These are phyloP conservation scores for Villa cingulata DNA, from an alignment of 2,888 invertebrate species.

Conservation along the genomic window DNA sequence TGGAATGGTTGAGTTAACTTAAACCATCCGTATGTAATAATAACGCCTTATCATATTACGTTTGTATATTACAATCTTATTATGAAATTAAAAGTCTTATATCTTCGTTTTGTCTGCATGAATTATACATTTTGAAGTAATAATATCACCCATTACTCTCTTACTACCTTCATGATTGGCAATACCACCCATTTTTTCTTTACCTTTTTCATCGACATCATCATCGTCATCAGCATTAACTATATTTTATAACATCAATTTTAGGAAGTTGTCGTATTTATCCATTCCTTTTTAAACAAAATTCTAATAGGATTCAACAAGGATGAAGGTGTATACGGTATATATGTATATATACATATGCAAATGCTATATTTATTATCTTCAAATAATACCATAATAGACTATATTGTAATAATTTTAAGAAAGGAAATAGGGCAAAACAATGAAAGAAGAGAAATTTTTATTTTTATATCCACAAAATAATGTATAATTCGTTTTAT, in stretches of 20 bases:
- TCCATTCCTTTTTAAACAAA: not conserved
- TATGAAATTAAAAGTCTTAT: conserved; percentile 16
- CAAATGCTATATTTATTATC: too few species aligned
- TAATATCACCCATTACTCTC: not conserved
- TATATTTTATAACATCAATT: not conserved
- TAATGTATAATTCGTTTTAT: not conserved
- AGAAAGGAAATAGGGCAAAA: too few species aligned
- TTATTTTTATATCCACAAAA: too few species aligned
- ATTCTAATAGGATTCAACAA: not conserved
- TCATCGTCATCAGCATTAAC: too few species aligned
- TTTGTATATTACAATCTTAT: conserved; percentile 15
- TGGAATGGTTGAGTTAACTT: not conserved
- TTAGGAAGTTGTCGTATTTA: not conserved
- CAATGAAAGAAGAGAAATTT: too few species aligned
- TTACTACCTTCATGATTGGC: not conserved
- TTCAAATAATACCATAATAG: too few species aligned
- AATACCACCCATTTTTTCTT: not conserved
- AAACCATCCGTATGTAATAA: conserved; percentile 8
- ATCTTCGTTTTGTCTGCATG: conserved; percentile 14
- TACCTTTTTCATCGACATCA: too few species aligned
- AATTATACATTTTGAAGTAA: conserved; percentile 10
- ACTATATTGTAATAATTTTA: too few species aligned
- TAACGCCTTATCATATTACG: conserved; percentile 15
- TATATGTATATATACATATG: too few species aligned
- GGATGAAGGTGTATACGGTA: not conserved